phyloP scores from a whole-genome alignment of 2,113 vertebrate genomes.

The Triplophysa dalaica region DNA sequence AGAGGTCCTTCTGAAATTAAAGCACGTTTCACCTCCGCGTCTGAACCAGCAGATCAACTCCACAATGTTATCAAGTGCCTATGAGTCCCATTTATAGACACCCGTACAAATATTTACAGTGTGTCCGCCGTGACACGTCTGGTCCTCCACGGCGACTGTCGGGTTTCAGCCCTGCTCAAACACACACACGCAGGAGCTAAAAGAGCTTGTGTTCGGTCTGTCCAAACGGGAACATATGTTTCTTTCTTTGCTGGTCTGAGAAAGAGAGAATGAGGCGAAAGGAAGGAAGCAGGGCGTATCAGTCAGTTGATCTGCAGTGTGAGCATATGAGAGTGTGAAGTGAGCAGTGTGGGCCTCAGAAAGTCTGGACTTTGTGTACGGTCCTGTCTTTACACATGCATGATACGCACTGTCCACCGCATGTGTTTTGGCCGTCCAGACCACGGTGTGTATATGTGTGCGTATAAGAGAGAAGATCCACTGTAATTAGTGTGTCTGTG shows the following conservation, averaged over 20 bases:
- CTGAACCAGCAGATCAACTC: conserved; percentile 63
- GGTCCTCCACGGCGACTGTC: not conserved
- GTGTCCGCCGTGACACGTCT: conserved; percentile 23
- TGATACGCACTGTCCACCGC: not conserved
- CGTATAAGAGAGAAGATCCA: not conserved
- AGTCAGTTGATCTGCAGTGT: conserved; percentile 59
- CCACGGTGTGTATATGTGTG: conserved; percentile 28
- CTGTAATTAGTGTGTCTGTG: conserved; percentile 67
- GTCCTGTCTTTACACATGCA: too few relatives aligned
- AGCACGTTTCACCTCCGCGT: conserved; percentile 52
- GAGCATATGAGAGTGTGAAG: conserved; percentile 58
- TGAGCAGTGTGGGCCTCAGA: conserved; percentile 57
- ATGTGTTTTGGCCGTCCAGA: not conserved
- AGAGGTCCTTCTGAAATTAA: conserved; percentile 43
- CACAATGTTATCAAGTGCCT: conserved; percentile 68
- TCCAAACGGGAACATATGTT: conserved; percentile 35
- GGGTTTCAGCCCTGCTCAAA: conserved; percentile 26
- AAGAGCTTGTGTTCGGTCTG: conserved; percentile 22
- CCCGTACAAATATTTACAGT: conserved; percentile 74
- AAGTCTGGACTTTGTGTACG: conserved; percentile 4
- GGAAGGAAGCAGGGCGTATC: conserved; percentile 58
- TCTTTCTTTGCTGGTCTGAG: conserved; percentile 27
- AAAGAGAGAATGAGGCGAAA: conserved; percentile 30
- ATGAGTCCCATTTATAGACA: conserved; percentile 72
- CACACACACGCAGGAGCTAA: conserved; percentile 28